Base-by-base conservation (phyloP, 2,888 invertebrate species). In the Stegophylla sp. region DNA sequence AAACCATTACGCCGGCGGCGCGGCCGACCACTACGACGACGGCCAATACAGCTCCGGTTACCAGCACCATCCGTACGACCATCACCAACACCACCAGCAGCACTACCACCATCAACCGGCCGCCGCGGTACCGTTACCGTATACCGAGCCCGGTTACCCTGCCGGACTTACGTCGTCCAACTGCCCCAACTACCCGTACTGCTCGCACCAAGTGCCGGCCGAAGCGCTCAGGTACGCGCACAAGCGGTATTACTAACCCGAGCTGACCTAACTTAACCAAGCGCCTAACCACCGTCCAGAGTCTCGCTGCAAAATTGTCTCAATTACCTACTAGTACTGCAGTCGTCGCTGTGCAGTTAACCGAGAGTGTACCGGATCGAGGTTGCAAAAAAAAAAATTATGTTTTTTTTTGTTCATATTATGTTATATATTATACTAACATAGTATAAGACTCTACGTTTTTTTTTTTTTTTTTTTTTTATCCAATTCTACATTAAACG, bases 171-270 rank as follows among this genome's bases (percentile, higher is more conserved):
- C 88, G 84, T 87, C 90, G 13, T 88, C 90, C 7, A 86, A 87
- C 61, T 90, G 90, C 87, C 90, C 90, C 83, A 90, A 90, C 88
- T 90, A 90, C 87, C 90, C 90, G 1, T 89, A 88, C 87, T 90
- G 90, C 83, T 82, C 83, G 71, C 82, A 82, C n/a, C 71, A 82
- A 23, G 76, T 76, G n/a, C 79, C 79, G 12, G 69, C 61, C 23
- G 79, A 79, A 34, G 79, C 69, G 17, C 59, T 61, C n/a, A 59
- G 23, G n/a, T 79, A 79, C 48, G 17, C 10, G 3, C 34, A 26
- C 1, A 3, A 12, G 23, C 69, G 59, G n/a, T 48, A 51, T 17
- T 79, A 79, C 10, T 69, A 53, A 17, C 9, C 67, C 17, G 75
- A n/a, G n/a, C n/a, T n/a, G n/a, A n/a, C n/a, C n/a, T n/a, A n/a